Evolutionary conservation across 2,113 vertebrate genomes (phyloP).

Genomic region (Hippocampus comes): DNA sequence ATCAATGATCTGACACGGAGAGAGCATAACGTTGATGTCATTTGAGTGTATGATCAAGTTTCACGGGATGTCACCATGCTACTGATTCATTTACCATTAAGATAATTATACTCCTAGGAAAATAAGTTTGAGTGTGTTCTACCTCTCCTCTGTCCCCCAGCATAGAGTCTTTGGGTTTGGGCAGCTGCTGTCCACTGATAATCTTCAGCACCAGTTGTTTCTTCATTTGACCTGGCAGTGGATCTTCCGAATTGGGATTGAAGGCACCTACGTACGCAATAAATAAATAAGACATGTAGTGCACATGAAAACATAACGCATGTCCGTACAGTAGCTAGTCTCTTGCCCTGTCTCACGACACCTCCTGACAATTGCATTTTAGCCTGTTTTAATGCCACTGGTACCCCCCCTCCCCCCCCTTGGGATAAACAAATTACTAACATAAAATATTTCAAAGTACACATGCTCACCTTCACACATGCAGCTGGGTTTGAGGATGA

Average conservation of each 20-base stretch:
- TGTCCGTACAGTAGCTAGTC: too few species aligned
- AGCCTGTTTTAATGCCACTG: too few species aligned
- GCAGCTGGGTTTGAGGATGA: constrained; percentile 87
- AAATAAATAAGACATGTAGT: too few species aligned
- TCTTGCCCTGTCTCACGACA: too few species aligned
- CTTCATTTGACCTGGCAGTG: constrained; percentile 82
- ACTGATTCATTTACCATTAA: not conserved
- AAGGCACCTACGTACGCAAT: constrained; percentile 76
- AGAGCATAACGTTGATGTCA: not conserved
- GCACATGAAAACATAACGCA: too few species aligned
- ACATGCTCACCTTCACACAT: constrained; percentile 88
- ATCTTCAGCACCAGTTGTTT: constrained; percentile 90
- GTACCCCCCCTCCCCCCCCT: too few species aligned
- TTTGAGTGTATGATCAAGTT: not conserved
- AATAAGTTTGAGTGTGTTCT: constrained; percentile 5
- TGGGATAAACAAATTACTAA: not conserved
- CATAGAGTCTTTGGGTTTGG: constrained; percentile 95
- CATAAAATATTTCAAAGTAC: not conserved
- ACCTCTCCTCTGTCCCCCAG: constrained; percentile 97
- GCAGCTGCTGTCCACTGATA: constrained; percentile 96
- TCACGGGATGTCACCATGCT: not conserved
- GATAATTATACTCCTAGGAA: not conserved
- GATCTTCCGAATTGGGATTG: constrained; percentile 88
- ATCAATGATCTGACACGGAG: constrained; percentile 87
- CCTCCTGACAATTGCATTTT: too few species aligned